Base-by-base conservation (phyloP, 1,140 invertebrate species). In the Sycobia sp. region DNA sequence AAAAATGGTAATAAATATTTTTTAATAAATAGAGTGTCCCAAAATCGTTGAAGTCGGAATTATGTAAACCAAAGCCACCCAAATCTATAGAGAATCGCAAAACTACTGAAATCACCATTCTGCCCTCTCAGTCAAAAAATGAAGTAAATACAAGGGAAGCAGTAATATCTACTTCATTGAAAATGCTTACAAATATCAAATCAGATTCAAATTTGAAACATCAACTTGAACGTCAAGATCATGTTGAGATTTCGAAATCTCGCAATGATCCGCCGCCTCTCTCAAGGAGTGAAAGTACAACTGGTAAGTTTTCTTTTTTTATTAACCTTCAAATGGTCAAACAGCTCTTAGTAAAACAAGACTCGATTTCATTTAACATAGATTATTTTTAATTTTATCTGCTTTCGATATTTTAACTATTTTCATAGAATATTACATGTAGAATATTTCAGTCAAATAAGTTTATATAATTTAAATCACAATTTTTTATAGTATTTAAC, bases 101-200 rank as follows among this genome's bases (percentile, higher is more conserved):
- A 66, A 78, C 79, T 54, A 84, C 77, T 67, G 84, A 84, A 75
- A 78, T 83, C 65, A 83, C 76, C 38, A 83, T 83, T 70, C 75
- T 81, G 57, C 81, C 81, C 10, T 75, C 78, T 16, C 76, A 81
- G 62, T 67, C 70, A 36, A 77, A 75, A 50, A 79, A 60, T 62
- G 74, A 77, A 41, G 78, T 76, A 49, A 70, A 69, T 53, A 56
- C 73, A 67, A 72, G 67, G 56, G 68, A 76, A 69, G 65, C 71
- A 61, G 66, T 71, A 36, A 68, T 71, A 67, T 59, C 74, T 50
- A 47, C 70, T 9, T 57, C 66, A 29, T 60, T 71, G 46, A 82
- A 81, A 67, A 57, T 67, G 14, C 74, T 69, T 50, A 76, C 80
- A 70, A 82, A 82, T 77, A 77, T 77, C 68, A 74, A 77, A 59